Percentiles rank a stretch among this genome's conserved stretches.
Conservation (phyloP, 2,888 invertebrate genomes). For the Sclerodermus sp. region DNA sequence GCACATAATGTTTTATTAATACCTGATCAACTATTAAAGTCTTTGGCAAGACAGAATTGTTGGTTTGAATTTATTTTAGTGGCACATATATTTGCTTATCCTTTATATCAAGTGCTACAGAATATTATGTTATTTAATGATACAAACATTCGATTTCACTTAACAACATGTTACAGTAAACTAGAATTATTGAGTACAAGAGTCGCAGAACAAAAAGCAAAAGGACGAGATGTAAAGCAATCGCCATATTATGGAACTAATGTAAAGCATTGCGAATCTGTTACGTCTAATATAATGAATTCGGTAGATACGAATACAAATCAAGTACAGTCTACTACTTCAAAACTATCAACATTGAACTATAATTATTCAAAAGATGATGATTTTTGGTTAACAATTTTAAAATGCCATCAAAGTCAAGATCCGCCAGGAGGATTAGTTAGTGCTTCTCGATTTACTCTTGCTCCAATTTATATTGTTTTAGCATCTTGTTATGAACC, state of each 20-base stretch:
- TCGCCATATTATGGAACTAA: slow-evolving; percentile 53
- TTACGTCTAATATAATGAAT: slow-evolving; percentile 11
- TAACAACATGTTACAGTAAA: slow-evolving; percentile 45
- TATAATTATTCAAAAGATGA: slow-evolving; percentile 57
- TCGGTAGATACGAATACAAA: slow-evolving; percentile 11
- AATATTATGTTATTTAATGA: slow-evolving; percentile 64
- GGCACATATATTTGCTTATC: slow-evolving; percentile 71
- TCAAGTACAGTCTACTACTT: slow-evolving; percentile 27
- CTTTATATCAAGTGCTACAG: slow-evolving; percentile 64
- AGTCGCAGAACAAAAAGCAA: slow-evolving; percentile 19
- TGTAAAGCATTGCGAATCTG: slow-evolving; percentile 29
- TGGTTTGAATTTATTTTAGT: slow-evolving; percentile 75
- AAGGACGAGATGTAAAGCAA: slow-evolving; percentile 52
- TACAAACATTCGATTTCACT: slow-evolving; percentile 64
- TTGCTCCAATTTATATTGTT: slow-evolving; percentile 67
- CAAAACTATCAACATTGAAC: slow-evolving; percentile 50
- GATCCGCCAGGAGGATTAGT: slow-evolving; percentile 70
- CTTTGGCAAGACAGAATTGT: slow-evolving; percentile 65
- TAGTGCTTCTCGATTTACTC: slow-evolving; percentile 62
- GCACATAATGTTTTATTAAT: slow-evolving; percentile 61
- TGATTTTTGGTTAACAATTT: slow-evolving; percentile 65
- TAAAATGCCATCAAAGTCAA: slow-evolving; percentile 69
- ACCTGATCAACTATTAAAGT: slow-evolving; percentile 64
- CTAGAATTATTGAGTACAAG: neutral
- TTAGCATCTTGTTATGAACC: slow-evolving; percentile 71